Evolutionary conservation across 2,797 vertebrate genomes (phyloP), one percentile per base, ranked within the genome.

Genomic region (Neoniphon sammara): DNA sequence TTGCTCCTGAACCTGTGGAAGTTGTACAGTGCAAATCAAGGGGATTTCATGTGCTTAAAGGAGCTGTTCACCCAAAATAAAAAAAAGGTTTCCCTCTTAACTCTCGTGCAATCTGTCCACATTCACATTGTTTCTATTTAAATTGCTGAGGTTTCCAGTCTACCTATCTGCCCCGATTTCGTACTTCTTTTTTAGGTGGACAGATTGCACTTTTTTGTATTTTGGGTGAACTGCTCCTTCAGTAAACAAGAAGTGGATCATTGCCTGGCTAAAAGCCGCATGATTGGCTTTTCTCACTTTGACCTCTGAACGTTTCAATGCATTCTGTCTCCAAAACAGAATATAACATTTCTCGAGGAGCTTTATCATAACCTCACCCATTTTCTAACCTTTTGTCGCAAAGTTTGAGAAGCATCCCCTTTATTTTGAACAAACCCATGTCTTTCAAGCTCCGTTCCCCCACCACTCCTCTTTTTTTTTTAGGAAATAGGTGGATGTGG

Each of bases 401-500:
- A 39, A 39, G 36, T 10, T 39, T 11, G 36, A 39, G 36, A 9
- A 10, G 12, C 7, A 39, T 12, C 3, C 9, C 36, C 36, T 11
- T 1, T 39, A 11, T 39, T 7, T 10, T 9, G 7, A 8, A 39
- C 9, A 10, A 39, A 39, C 36, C 5, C 36, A 0, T 36, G 34
- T 39, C 36, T 12, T 39, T 39, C 36, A 39, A 39, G 36, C 36
- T 7, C 31, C 31, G 4, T 5, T n/a, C n/a, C n/a, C n/a, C n/a
- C n/a, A n/a, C n/a, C 4, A 34, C 10, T 12, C 9, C 12, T 10
- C 2, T 39, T 2, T 39, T 39, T 73, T 58, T 75, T 68, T 47
- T 36, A 55, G 54, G 14, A 88, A 80, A 64, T 7, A 25, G 62
- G 36, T 61, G 72, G 73, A 82, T 59, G 31, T 66, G 52, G 60